Evolutionary conservation across 1,140 invertebrate species (phyloP).

Genomic region (Parapsyche elsis): DNA sequence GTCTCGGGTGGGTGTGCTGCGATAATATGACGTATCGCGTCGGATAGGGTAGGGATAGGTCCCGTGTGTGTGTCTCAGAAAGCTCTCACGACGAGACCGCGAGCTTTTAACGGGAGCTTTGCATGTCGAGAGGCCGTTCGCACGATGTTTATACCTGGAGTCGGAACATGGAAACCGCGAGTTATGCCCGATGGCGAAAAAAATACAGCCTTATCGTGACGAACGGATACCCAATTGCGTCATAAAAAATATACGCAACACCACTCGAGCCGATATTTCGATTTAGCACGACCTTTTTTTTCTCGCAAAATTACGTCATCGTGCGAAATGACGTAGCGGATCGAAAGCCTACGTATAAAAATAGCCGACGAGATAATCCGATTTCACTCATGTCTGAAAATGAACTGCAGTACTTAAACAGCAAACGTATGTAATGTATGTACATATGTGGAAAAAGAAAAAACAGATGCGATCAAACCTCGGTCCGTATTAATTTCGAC

Average conservation of each 20-base stretch:
- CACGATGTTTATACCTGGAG: not conserved
- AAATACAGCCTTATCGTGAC: slow-evolving; percentile 17
- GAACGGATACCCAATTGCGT: slow-evolving; percentile 10
- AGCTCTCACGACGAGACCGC: not conserved
- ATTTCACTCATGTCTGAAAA: too few relatives aligned
- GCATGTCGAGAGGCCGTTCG: slow-evolving; percentile 10
- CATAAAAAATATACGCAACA: slow-evolving; percentile 8
- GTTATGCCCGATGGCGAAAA: not conserved
- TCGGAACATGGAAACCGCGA: slow-evolving; percentile 11
- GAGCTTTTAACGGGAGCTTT: slow-evolving; percentile 29
- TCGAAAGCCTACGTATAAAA: too few relatives aligned
- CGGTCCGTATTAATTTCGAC: too few relatives aligned
- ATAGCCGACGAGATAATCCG: too few relatives aligned
- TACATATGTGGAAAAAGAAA: too few relatives aligned
- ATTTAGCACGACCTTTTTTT: not conserved
- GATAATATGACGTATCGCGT: not conserved
- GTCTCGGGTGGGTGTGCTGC: not conserved
- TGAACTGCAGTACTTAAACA: too few relatives aligned
- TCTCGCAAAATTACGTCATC: too few relatives aligned
- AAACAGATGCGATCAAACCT: too few relatives aligned
- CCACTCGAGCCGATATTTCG: not conserved
- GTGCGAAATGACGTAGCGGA: too few relatives aligned
- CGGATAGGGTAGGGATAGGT: not conserved
- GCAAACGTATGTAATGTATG: too few relatives aligned
- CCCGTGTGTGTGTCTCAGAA: not conserved